Conservation (phyloP, 1,140 invertebrate species). For the Goniozus legneri region DNA sequence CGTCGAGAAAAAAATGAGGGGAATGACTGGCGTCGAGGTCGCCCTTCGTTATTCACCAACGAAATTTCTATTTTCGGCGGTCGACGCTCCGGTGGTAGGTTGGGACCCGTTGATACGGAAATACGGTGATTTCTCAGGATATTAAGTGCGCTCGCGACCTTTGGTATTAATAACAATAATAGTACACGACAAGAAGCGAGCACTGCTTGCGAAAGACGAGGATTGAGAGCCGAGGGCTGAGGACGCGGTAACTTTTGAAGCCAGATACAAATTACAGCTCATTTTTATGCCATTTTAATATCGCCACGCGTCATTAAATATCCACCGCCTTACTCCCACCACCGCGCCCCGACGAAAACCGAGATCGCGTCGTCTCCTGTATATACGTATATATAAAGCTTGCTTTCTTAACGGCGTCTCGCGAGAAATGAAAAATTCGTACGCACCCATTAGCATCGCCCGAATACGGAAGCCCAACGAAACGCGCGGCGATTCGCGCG, state of each 20-base stretch:
- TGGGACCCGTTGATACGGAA: constrained; percentile 32
- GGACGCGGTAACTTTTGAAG: constrained; percentile 39
- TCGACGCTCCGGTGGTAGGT: constrained; percentile 6
- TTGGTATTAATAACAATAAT: constrained; percentile 48
- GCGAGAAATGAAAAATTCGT: constrained; percentile 37
- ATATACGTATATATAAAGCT: no score
- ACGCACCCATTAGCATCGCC: constrained; percentile 34
- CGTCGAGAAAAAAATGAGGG: no score
- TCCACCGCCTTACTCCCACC: constrained; percentile 31
- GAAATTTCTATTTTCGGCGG: constrained; percentile 7
- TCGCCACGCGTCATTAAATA: constrained; percentile 53
- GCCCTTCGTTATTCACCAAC: not conserved
- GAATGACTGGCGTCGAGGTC: not conserved
- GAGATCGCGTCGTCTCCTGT: not conserved
- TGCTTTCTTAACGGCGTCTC: constrained; percentile 18
- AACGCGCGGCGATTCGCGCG: no score
- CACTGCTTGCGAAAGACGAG: constrained; percentile 3
- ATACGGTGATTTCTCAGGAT: constrained; percentile 40
- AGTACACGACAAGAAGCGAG: constrained; percentile 21
- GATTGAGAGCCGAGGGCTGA: constrained; percentile 9
- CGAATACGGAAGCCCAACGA: constrained; percentile 18
- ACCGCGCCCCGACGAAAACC: not conserved
- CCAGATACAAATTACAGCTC: constrained; percentile 54
- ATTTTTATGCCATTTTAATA: constrained; percentile 57
- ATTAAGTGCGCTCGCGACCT: constrained; percentile 41